phyloP scores from a whole-genome alignment of 2,113 vertebrate species.

The Onychorhynchus coronatus region DNA sequence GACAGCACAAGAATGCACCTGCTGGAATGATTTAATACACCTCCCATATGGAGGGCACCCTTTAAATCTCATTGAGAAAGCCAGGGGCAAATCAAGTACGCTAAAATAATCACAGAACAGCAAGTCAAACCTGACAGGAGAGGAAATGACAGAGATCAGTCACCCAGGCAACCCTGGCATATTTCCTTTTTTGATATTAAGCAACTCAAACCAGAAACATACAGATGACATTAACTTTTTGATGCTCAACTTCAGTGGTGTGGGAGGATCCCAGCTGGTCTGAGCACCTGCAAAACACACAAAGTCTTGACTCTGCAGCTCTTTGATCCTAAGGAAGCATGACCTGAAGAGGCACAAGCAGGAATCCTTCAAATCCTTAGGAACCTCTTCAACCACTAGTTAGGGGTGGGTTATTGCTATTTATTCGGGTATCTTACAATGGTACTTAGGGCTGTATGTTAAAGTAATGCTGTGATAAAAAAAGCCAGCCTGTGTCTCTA shows the following conservation, averaged over 20 bases:
- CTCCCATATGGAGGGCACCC: background rate
- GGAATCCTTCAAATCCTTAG: background rate
- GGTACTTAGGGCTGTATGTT: background rate
- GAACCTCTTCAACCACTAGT: background rate
- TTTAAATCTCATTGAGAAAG: background rate
- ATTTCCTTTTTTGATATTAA: background rate
- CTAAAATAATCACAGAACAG: background rate
- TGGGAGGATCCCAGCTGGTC: background rate
- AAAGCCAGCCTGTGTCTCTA: background rate
- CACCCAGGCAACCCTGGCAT: slow-evolving; percentile 18
- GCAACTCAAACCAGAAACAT: slow-evolving; percentile 13
- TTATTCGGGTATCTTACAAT: background rate
- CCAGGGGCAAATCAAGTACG: background rate
- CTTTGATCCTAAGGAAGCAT: background rate
- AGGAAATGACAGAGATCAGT: slow-evolving; percentile 37
- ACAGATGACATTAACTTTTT: background rate
- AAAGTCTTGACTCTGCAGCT: background rate
- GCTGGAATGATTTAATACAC: background rate
- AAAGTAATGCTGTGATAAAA: background rate
- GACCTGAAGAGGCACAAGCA: background rate
- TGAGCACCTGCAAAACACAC: background rate
- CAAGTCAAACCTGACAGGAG: background rate
- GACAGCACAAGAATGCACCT: background rate
- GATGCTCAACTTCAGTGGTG: background rate
- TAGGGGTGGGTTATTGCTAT: background rate